Evolutionary conservation across 1,140 invertebrate genomes (phyloP).

Genomic region (Aradophagus sp.): DNA sequence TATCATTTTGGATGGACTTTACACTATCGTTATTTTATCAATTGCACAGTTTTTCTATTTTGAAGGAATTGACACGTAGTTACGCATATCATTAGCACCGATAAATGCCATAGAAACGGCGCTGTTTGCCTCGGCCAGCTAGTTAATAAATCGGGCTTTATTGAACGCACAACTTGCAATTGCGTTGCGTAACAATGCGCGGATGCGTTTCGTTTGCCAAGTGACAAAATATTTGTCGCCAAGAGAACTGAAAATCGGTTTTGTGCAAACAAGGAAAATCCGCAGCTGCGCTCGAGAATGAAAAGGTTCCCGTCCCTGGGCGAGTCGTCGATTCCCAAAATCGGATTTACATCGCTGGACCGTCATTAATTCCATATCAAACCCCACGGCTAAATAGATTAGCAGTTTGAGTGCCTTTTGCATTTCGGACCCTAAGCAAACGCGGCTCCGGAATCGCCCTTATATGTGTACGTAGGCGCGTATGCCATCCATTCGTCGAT

Average conservation of each 20-base stretch:
- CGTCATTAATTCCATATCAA: conserved; percentile 76
- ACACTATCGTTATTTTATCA: too few relatives aligned
- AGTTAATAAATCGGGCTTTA: conserved; percentile 35
- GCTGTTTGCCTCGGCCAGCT: conserved; percentile 15
- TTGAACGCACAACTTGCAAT: conserved; percentile 15
- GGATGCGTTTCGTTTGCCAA: not conserved
- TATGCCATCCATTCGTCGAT: conserved; percentile 46
- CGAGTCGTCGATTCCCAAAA: conserved; percentile 37
- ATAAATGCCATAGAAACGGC: too few relatives aligned
- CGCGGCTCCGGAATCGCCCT: conserved; percentile 46
- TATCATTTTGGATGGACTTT: too few relatives aligned
- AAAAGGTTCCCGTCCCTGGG: conserved; percentile 40
- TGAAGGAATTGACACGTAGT: too few relatives aligned
- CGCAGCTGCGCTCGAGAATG: conserved; percentile 46
- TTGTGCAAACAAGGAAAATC: conserved; percentile 26
- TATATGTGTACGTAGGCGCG: conserved; percentile 38
- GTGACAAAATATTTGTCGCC: conserved; percentile 43
- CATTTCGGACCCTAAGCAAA: conserved; percentile 69
- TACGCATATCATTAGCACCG: too few relatives aligned
- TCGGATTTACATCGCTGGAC: conserved; percentile 60
- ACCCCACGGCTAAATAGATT: conserved; percentile 75
- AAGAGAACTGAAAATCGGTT: conserved; percentile 24
- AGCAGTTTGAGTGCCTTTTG: conserved; percentile 72
- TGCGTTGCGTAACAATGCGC: conserved; percentile 14
- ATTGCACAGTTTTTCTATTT: too few relatives aligned